These are phyloP conservation scores for Ficedula albicollis DNA, from an alignment of 2,797 vertebrate species.

Conservation along the genomic window DNA sequence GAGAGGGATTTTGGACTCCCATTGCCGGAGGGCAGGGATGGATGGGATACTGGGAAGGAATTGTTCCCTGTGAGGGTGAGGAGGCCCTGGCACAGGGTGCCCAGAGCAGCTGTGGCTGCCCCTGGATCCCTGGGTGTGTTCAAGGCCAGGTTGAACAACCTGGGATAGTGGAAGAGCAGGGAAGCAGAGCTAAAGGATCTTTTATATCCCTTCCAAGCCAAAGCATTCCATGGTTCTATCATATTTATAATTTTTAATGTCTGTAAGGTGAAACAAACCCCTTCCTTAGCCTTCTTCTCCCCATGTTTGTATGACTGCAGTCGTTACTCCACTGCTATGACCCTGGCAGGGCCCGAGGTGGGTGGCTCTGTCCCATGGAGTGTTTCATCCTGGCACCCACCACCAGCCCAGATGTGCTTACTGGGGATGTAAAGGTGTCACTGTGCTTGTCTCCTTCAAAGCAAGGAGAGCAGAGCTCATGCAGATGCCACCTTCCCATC, in stretches of 20 bases:
- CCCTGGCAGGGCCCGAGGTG: constrained; percentile 13
- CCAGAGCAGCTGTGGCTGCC: not conserved
- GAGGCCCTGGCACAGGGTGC: not conserved
- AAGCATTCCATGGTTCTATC: not conserved
- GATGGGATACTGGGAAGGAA: not conserved
- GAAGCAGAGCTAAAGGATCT: not conserved
- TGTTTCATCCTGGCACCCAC: not conserved
- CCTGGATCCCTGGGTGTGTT: not conserved
- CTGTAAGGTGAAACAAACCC: not conserved
- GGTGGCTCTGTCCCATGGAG: not conserved
- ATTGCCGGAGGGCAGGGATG: fast-evolving
- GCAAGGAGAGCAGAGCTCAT: not conserved
- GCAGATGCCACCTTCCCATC: not conserved
- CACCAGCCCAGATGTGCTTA: not conserved
- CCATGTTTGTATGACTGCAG: not conserved
- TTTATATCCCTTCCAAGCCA: not conserved
- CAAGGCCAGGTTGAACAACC: fast-evolving
- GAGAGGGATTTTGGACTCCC: not conserved
- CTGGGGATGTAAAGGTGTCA: constrained; percentile 31
- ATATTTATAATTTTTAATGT: not conserved
- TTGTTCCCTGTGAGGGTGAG: fast-evolving
- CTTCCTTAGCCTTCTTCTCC: not conserved
- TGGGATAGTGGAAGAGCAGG: not conserved
- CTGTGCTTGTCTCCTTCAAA: constrained; percentile 9
- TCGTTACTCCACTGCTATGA: not conserved